Evolutionary conservation across 2,113 vertebrate species (phyloP).

Genomic region (Penelope pileata): DNA sequence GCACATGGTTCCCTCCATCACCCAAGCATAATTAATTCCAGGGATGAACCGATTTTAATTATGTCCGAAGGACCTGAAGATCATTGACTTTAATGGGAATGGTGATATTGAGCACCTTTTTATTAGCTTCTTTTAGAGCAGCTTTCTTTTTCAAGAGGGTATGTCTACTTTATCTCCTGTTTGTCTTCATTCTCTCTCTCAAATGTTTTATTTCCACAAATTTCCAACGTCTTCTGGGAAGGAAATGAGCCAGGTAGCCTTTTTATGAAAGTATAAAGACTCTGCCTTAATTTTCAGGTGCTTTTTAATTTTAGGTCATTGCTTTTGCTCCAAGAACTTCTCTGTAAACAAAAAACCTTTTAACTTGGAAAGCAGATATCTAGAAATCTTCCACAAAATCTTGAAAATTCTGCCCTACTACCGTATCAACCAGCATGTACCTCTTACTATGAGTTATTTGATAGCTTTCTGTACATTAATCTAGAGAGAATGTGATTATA

Average conservation of each 20-base stretch:
- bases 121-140: background rate
- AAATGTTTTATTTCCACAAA: background rate
- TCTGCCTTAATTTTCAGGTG: background rate
- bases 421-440: background rate
- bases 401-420: background rate
- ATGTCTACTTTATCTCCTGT: background rate
- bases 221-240: background rate
- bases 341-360: background rate
- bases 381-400: background rate
- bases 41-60: background rate
- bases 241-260: background rate
- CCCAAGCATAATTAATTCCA: background rate
- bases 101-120: background rate
- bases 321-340: background rate
- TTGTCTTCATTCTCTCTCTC: background rate
- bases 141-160: background rate
- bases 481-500: background rate
- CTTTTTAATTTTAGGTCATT: background rate
- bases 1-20: background rate
- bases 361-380: background rate
- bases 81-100: background rate
- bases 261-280: background rate
- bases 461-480: background rate
- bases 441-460: background rate
- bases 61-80: background rate